A percentile compares a stretch with the other conserved stretches of the same genome.
These are phyloP conservation scores for Momotus momota DNA, from an alignment of 2,797 vertebrate species.

Conservation along the genomic window DNA sequence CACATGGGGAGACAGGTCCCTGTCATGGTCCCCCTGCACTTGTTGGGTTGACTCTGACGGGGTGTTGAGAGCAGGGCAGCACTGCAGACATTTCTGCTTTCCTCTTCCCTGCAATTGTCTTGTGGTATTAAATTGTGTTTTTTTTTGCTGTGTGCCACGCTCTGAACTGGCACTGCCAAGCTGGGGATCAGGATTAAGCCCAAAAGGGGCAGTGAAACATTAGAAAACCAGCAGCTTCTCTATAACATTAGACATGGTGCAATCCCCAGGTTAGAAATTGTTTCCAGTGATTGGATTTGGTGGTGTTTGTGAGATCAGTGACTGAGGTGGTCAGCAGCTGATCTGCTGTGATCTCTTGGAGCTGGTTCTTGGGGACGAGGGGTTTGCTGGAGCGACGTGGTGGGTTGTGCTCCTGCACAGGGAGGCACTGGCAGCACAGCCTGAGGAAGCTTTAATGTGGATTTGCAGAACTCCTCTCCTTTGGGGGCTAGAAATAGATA, in stretches of 20 bases:
- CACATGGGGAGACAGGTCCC: fast-evolving
- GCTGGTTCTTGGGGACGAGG: neutral
- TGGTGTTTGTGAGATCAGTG: neutral
- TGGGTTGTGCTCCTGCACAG: neutral
- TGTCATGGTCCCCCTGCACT: fast-evolving
- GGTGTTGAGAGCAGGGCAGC: neutral
- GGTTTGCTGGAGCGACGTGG: neutral
- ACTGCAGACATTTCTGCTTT: fast-evolving
- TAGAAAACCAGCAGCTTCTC: neutral
- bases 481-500: neutral
- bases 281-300: too few species aligned
- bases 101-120: neutral
- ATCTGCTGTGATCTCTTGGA: fast-evolving
- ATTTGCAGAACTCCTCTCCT: neutral
- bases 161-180: neutral
- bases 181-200: neutral
- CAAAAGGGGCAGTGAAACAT: neutral
- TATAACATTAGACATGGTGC: neutral
- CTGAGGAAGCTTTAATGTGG: neutral
- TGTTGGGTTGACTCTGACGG: fast-evolving
- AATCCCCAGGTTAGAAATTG: neutral
- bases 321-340: neutral
- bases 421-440: neutral
- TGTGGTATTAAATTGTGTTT: fast-evolving
- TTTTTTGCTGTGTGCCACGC: neutral